Base-by-base conservation (phyloP, 2,113 vertebrate species). In the Rhynchopsitta pachyrhyncha region DNA sequence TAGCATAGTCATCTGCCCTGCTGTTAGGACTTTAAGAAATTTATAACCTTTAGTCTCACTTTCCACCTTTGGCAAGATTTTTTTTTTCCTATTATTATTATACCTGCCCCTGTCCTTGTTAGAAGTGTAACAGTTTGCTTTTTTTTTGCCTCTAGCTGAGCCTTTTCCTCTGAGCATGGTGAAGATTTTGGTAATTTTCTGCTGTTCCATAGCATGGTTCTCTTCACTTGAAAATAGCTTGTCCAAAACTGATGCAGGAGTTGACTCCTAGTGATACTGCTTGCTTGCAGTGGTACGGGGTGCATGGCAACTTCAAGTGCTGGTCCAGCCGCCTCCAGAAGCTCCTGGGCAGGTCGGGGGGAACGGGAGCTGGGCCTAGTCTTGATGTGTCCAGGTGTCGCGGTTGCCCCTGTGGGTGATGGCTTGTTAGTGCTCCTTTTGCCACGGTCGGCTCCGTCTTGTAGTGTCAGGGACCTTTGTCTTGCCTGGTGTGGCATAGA, bases 401-500 rank as follows among this genome's bases (percentile, higher is more conserved):
- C 37, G 16, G 27, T 12, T 4, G 44, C 10, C 23, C 44, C 20
- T 6, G 0, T 1, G 29, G 33, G 8, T 24, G 3, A 6, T 1
- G 8, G 74, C 16, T 16, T 4, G 3, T 25, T 8, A 8, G 68
- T 5, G 37, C 23, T 17, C 2, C 17, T 17, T 28, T 3, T 1
- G 35, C 17, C 8, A 8, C 22, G 1, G 14, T 7, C 33, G 2
- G 44, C 18, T 4, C 10, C 0, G 17, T 2, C 3, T 3, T 9
- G 35, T 3, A 1, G 28, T 1, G 25, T 17, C 13, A 5, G 0
- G 10, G 20, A 2, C 17, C 31, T 35, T 12, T 20, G 52, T 10
- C 23, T 4, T 2, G 1, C 10, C 41, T 6, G 47, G 0, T 5
- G 17, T 3, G 31, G 15, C 22, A 3, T 5, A 3, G 44, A 4